Evolutionary conservation across 2,888 invertebrate species (phyloP), one percentile per base, ranked within the genome.

Genomic region (Tetragonisca angustula): DNA sequence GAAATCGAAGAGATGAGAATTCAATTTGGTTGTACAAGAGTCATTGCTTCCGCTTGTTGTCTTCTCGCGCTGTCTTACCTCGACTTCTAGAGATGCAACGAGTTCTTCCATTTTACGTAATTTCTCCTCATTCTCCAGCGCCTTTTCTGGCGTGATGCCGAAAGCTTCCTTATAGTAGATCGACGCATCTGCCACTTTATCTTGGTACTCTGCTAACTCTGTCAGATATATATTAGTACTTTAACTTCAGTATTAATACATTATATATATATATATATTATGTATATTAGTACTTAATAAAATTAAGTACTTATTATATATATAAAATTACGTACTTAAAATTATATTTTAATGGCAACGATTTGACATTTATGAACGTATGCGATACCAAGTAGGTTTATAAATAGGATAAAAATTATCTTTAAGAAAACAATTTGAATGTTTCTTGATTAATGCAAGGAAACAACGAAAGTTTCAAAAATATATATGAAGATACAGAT

Each of bases 101-200:
- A 94, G 84, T 85, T 94, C 93, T 82, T 94, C 93, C 91, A 93
- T 88, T 81, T 94, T 93, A 59, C 88, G 90, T 50, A 94, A 86
- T 79, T 94, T 94, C 71, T 94, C 93, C 67, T 91, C 89, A 73
- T 92, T 93, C 78, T 94, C 93, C 69, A 94, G 70, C 27, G 92
- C 92, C 77, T 88, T 84, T 75, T 94, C 94, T 4, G 93, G 93
- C 36, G 93, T 91, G 71, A 94, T 93, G 21, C 93, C 94, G 80
- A 91, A 93, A 0, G 91, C 88, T 78, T 93, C 92, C 76, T 93
- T 92, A 62, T 92, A 94, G 80, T 91, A 94, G 17, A 89, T 82
- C 6, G 93, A 91, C 36, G 89, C 87, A 78, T 93, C 92, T 11
- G 81, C 24, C 52, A 92, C 68, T 52, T 90, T 93, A 62, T 88